These are phyloP conservation scores for Steromphala cineraria DNA, from an alignment of 2,888 invertebrate species.

Conservation along the genomic window DNA sequence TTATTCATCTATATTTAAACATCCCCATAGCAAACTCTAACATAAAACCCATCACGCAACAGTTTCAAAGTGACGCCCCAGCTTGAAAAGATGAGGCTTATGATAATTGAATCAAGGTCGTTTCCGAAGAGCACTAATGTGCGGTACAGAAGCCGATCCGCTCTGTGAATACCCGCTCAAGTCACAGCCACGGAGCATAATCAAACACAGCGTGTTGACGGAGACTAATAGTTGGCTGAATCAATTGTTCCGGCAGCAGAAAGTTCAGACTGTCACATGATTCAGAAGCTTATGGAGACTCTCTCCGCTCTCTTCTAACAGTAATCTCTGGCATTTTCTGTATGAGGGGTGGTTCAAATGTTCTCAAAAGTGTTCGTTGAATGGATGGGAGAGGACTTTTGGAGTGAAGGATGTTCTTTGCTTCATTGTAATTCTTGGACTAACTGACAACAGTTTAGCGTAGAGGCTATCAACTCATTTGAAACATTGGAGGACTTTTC, in stretches of 20 bases:
- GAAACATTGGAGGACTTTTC: too few relatives aligned
- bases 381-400: not conserved
- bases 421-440: not conserved
- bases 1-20: not conserved
- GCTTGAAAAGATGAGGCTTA: not conserved
- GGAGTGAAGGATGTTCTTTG: not conserved
- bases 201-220: not conserved
- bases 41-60: not conserved
- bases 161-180: not conserved
- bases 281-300: not conserved
- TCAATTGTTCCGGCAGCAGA: not conserved
- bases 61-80: not conserved
- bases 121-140: not conserved
- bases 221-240: slow-evolving; percentile 7
- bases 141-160: not conserved
- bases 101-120: not conserved
- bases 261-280: not conserved
- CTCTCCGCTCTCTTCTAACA: not conserved
- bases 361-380: not conserved
- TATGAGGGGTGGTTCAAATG: not conserved
- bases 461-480: too few relatives aligned
- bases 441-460: too few relatives aligned
- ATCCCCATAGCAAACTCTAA: not conserved
- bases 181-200: not conserved
- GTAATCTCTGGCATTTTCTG: not conserved